phyloP scores from a whole-genome alignment of 2,888 invertebrate genomes.

The Atethmia centrago region DNA sequence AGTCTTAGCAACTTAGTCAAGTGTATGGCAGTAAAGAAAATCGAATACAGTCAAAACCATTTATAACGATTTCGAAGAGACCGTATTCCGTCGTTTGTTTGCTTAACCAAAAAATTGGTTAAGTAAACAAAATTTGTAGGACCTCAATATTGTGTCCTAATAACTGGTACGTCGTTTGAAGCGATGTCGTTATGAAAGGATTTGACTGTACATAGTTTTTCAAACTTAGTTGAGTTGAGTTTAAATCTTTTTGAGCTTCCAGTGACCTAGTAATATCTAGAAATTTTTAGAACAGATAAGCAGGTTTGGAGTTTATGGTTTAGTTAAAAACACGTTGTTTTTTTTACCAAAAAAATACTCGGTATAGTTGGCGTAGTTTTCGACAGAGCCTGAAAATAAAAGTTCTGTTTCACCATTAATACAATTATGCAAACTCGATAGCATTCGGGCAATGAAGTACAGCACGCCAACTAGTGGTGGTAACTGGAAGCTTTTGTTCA shows the following conservation, averaged over 20 bases:
- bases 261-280: neutral
- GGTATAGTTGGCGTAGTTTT: neutral
- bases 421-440: neutral
- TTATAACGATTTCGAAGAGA: too few species aligned
- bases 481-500: neutral
- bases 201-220: too few species aligned
- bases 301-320: neutral
- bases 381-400: neutral
- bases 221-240: too few species aligned
- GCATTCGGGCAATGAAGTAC: neutral
- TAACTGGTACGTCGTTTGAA: too few species aligned
- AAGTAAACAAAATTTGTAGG: too few species aligned
- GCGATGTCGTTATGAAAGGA: too few species aligned
- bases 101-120: too few species aligned
- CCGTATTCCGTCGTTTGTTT: too few species aligned
- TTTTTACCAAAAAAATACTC: too few species aligned
- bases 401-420: neutral
- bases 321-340: too few species aligned
- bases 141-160: too few species aligned
- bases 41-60: too few species aligned
- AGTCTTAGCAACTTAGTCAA: neutral
- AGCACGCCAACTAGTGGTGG: constrained; percentile 8
- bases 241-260: neutral
- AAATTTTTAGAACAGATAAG: neutral
- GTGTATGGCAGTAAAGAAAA: neutral